Base-by-base conservation (phyloP, 2,888 invertebrate species). In the Mesoligia furuncula region DNA sequence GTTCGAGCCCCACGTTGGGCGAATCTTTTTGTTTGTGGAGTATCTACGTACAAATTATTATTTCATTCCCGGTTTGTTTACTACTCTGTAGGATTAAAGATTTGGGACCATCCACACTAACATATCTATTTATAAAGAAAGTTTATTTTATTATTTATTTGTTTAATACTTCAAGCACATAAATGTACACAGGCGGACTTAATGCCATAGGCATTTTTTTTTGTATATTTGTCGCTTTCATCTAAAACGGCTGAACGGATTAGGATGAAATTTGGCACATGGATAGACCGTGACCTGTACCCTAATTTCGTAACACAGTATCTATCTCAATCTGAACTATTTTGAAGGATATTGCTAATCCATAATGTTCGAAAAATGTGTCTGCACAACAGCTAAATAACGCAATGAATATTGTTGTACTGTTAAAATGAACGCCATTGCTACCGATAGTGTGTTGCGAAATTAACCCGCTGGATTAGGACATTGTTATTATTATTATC, bases 1-100 rank as follows among this genome's bases (percentile, higher is more conserved):
- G 96, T 97, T 97, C 96, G 96, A 97, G 96, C 96, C 96, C 97
- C 97, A 97, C 96, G 96, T 97, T 97, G 97, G 96, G 96, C 96
- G 96, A 59, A 74, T 51, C 80, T 90, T 92, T 93, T 93, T 88
- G 75, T 3, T 39, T n/a, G 7, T 13, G 0, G 17, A 5, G 0
- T 61, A n/a, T 7, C 0, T 54, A 36, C 11, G 0, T 11, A 36
- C n/a, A 17, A 36, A 36, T 59, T n/a, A 69, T 57, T 36, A 0
- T 6, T 31, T 51, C 24, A 9, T 24, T 6, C 36, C 15, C 24
- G 1, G 31, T 15, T 61, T 61, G 31, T 61, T 31, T 61, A 61
- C 9, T 61, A 27, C 15, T 71, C 27, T 24, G 17, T 17, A 45
- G 13, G 31, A 17, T 8, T 42, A 31, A 67, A 67, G 24, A n/a